A percentile compares a stretch with the other conserved stretches of the same genome.
These are phyloP conservation scores for Liparis tanakae DNA, from an alignment of 2,797 vertebrate genomes.

Conservation along the genomic window DNA sequence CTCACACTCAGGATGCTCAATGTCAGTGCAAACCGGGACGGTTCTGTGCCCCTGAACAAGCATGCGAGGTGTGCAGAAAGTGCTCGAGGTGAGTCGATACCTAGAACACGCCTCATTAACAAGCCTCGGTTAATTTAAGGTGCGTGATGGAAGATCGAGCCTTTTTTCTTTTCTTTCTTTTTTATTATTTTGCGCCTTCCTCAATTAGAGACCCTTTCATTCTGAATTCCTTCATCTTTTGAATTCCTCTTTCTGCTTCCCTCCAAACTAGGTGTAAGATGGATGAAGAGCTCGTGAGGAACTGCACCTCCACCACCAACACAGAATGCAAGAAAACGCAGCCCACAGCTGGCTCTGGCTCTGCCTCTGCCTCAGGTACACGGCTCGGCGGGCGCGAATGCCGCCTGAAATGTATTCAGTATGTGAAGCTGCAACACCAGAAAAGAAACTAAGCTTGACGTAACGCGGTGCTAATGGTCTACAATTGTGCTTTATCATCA, in stretches of 20 bases:
- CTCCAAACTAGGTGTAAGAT: slow-evolving; percentile 68
- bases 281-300: slow-evolving; percentile 67
- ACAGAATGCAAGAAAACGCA: slow-evolving; percentile 69
- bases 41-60: slow-evolving; percentile 76
- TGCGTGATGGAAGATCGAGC: background rate
- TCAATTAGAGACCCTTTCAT: background rate
- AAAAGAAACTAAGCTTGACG: background rate
- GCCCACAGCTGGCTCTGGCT: accelerated
- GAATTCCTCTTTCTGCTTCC: background rate
- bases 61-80: slow-evolving; percentile 82
- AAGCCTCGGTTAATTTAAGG: background rate
- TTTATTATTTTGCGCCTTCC: background rate
- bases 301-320: slow-evolving; percentile 75
- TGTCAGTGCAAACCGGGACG: slow-evolving; percentile 75
- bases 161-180: background rate
- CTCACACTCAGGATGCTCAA: slow-evolving; percentile 49
- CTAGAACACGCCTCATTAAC: background rate
- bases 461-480: background rate
- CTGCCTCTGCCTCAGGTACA: slow-evolving; percentile 49
- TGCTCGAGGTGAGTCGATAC: slow-evolving; percentile 72
- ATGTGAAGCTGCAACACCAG: background rate
- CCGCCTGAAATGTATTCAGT: background rate
- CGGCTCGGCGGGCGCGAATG: too few species aligned
- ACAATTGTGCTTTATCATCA: slow-evolving; percentile 11
- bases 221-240: background rate